Base-by-base conservation (phyloP, 2,797 vertebrate genomes). In the Chelon labrosus region DNA sequence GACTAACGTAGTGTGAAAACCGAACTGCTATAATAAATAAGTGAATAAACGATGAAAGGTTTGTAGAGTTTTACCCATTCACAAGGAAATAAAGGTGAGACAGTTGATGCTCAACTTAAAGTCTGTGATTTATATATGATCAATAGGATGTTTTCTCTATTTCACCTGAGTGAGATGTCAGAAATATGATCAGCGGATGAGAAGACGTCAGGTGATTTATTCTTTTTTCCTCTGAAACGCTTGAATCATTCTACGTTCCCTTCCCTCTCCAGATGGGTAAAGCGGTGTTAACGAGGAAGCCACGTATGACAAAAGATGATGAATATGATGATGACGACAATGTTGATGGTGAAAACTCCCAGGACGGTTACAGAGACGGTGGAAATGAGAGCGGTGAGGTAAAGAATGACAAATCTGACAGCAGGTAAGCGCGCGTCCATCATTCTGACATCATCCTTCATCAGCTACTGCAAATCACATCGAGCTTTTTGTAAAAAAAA, bases 201-300 rank as follows among this genome's bases (percentile, higher is more conserved):
- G 81, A 80, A 53, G 75, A 64, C 86, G 86, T 84, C 83, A 77
- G 51, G 67, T 79, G 75, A 83, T 89, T 86, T 61, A 79, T 82
- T 54, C 77, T 70, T 73, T 80, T 77, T 49, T 44, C 64, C 67
- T 72, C 63, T 41, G 57, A 62, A 70, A 75, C 49, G 68, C 63
- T 77, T 58, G 59, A 79, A 73, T 75, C 72, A 77, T 51, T 79
- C 59, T 47, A 77, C 80, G 75, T 53, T 66, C 59, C 55, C 57
- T 57, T 80, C 41, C 72, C 62, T 59, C 65, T 74, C 76, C 78
- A 75, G 80, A 80, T 86, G 66, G 73, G 78, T 77, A 11, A 59
- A 77, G 58, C 4, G 42, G 20, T 39, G 63, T 54, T 65, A 62
- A 63, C 68, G 53, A 70, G 71, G 78, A 70, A 75, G 68, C 49